Conservation (phyloP, 2,888 invertebrate genomes). For the Eupithecia subumbrata region DNA sequence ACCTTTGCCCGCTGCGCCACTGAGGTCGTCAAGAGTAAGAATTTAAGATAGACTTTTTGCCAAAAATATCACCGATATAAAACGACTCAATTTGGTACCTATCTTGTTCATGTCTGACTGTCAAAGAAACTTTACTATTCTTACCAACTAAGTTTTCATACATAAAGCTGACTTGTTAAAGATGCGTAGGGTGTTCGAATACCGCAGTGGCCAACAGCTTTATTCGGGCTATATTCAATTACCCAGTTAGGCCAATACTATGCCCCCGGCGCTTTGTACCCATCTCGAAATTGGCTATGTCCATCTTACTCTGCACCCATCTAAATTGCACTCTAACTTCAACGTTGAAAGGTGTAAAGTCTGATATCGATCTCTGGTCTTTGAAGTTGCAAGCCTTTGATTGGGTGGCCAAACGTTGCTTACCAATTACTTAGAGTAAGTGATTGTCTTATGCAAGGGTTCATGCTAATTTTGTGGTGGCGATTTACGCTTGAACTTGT, state of each 20-base stretch:
- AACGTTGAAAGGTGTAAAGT: slow-evolving; percentile 46
- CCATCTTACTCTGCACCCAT: slow-evolving; percentile 41
- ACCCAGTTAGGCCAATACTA: slow-evolving; percentile 69
- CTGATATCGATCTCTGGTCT: slow-evolving; percentile 31
- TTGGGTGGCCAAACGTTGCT: slow-evolving; percentile 73
- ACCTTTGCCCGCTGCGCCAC: too few relatives aligned
- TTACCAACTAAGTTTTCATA: neutral
- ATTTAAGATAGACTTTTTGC: neutral
- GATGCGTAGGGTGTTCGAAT: neutral
- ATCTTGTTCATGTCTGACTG: neutral
- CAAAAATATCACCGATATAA: neutral
- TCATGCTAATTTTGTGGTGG: slow-evolving; percentile 54
- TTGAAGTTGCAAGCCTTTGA: slow-evolving; percentile 70
- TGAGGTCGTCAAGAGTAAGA: too few relatives aligned
- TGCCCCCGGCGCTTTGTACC: slow-evolving; percentile 65
- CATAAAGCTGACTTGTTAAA: neutral
- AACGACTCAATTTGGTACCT: neutral
- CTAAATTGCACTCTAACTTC: slow-evolving; percentile 36
- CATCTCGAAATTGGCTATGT: slow-evolving; percentile 71
- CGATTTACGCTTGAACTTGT: slow-evolving; percentile 23
- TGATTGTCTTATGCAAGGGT: slow-evolving; percentile 71
- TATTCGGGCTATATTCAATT: slow-evolving; percentile 69
- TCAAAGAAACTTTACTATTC: neutral
- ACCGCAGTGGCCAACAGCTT: neutral
- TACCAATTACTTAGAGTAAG: slow-evolving; percentile 79